A percentile compares a stretch with the other conserved stretches of the same genome.
Evolutionary conservation across 2,797 vertebrate genomes (phyloP).

Genomic region (Clarias platycephalus): DNA sequence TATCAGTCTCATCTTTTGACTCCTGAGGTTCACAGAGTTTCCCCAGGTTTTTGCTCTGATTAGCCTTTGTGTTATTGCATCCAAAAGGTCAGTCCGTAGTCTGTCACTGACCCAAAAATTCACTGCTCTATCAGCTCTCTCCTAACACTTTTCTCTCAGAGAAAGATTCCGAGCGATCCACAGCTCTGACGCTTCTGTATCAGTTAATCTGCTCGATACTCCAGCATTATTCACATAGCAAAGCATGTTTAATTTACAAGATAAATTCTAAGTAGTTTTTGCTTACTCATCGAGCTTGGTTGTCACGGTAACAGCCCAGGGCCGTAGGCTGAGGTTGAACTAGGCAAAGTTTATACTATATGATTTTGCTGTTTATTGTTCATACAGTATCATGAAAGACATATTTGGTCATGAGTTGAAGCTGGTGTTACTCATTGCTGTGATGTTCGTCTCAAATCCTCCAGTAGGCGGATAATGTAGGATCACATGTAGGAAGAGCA

Average conservation of each 20-base stretch:
- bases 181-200: not conserved
- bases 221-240: not conserved
- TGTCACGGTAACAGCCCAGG: not conserved
- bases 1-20: not conserved
- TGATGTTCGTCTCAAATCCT: not conserved
- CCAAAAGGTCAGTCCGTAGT: not conserved
- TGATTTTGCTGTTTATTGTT: not conserved
- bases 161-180: not conserved
- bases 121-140: not conserved
- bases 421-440: not conserved
- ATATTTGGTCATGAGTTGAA: not conserved
- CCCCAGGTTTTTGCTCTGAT: not conserved
- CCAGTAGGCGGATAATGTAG: not conserved
- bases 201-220: not conserved
- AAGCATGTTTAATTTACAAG: not conserved
- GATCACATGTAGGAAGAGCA: not conserved
- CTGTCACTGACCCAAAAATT: not conserved
- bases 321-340: not conserved
- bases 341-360: not conserved
- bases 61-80: conserved; percentile 3
- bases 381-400: not conserved
- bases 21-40: not conserved
- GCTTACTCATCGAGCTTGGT: not conserved
- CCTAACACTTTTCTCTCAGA: not conserved
- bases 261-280: not conserved